Conservation (phyloP, 2,888 invertebrate species). For the Aethes cnicana region DNA sequence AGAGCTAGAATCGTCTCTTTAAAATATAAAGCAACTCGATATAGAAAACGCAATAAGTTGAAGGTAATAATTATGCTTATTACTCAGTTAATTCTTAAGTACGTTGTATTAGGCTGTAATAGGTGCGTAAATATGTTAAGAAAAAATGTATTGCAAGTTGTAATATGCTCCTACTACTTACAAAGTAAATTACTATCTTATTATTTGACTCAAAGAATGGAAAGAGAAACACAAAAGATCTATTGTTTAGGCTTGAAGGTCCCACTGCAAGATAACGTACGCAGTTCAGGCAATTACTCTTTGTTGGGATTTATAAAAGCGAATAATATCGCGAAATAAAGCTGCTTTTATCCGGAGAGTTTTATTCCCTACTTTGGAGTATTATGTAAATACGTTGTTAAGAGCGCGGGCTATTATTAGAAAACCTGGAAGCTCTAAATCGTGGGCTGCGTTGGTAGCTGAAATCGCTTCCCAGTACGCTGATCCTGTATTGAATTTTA, state of each 20-base stretch:
- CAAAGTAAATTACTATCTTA: conserved; percentile 26
- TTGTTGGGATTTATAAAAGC: conserved; percentile 23
- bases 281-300: conserved; percentile 26
- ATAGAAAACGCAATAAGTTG: no score
- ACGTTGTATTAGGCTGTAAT: no score
- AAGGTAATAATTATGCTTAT: no score
- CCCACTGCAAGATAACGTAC: conserved; percentile 27
- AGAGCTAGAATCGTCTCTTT: no score
- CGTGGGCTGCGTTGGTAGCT: conserved; percentile 19
- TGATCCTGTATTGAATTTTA: conserved; percentile 30
- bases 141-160: conserved; percentile 11
- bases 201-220: conserved; percentile 26
- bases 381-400: conserved; percentile 8
- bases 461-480: conserved; percentile 27
- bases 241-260: conserved; percentile 28
- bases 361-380: conserved; percentile 7
- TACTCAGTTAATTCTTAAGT: no score
- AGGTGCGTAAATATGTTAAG: no score
- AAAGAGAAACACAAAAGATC: conserved; percentile 30
- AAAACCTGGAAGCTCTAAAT: conserved; percentile 18
- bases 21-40: no score
- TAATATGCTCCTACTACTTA: conserved; percentile 7
- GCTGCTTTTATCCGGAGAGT: background rate
- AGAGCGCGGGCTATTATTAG: conserved; percentile 19
- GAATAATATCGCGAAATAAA: conserved; percentile 22